These are phyloP conservation scores for Zaprionus gabonicus DNA, from an alignment of 1,140 invertebrate species.

Conservation along the genomic window DNA sequence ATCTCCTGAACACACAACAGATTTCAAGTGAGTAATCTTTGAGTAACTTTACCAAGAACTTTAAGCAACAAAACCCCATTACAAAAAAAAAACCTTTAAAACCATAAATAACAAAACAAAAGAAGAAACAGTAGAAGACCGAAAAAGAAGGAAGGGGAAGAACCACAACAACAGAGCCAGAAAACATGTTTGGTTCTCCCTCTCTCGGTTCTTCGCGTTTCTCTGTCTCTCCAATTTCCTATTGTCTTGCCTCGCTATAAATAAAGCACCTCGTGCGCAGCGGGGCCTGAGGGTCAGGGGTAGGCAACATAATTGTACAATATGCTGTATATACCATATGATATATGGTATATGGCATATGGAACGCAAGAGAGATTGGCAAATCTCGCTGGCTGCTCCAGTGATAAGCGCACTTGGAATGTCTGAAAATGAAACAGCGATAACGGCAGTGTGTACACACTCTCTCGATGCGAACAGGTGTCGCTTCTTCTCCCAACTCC, in stretches of 20 bases:
- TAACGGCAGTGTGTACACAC: neutral
- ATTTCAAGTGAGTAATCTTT: conserved; percentile 35
- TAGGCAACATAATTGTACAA: conserved; percentile 1
- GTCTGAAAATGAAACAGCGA: neutral
- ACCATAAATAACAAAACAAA: neutral
- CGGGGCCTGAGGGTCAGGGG: conserved; percentile 17
- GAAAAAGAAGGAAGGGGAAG: neutral
- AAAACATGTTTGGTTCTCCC: conserved; percentile 2
- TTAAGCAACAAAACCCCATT: neutral
- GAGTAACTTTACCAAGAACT: neutral
- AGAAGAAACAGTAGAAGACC: neutral
- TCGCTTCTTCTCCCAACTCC: neutral
- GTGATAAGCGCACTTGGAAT: conserved; percentile 18
- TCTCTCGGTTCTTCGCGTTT: neutral
- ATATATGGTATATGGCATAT: neutral
- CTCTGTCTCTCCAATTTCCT: conserved; percentile 12
- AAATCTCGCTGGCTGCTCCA: neutral
- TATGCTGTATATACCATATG: neutral
- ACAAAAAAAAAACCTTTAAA: conserved; percentile 4
- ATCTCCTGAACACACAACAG: neutral
- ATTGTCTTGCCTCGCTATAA: conserved; percentile 32
- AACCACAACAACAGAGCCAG: neutral
- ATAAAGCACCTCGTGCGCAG: conserved; percentile 1
- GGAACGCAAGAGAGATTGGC: neutral
- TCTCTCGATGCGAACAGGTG: neutral